Evolutionary conservation across 2,113 vertebrate species (phyloP).

Genomic region (Lophius piscatorius): DNA sequence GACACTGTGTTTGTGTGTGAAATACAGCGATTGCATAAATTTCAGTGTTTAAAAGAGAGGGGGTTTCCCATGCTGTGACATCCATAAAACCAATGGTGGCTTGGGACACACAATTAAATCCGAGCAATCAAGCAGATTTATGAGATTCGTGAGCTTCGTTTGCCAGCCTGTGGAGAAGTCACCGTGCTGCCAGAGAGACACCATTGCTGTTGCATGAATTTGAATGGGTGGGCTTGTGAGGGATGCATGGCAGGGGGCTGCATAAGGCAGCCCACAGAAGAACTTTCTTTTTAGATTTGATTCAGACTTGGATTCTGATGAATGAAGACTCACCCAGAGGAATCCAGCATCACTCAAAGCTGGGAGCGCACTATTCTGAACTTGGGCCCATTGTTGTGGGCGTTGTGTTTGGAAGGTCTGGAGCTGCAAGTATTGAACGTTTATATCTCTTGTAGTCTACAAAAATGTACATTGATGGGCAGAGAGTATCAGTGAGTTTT

Average conservation of each 20-base stretch:
- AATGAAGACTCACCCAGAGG: slow-evolving; percentile 58
- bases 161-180: slow-evolving; percentile 66
- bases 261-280: slow-evolving; percentile 48
- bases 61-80: slow-evolving; percentile 66
- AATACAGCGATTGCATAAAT: slow-evolving; percentile 77
- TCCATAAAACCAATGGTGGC: slow-evolving; percentile 70
- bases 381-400: slow-evolving; percentile 4
- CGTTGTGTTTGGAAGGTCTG: neutral
- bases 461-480: no score
- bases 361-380: slow-evolving; percentile 18
- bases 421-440: neutral
- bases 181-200: slow-evolving; percentile 56
- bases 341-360: slow-evolving; percentile 30
- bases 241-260: slow-evolving; percentile 57
- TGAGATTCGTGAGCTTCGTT: slow-evolving; percentile 55
- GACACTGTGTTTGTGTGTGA: slow-evolving; percentile 59
- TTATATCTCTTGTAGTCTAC: neutral
- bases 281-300: slow-evolving; percentile 42
- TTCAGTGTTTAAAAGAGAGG: slow-evolving; percentile 45
- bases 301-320: slow-evolving; percentile 59
- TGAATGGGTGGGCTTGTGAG: slow-evolving; percentile 61
- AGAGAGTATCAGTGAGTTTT: no score
- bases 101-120: slow-evolving; percentile 71
- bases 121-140: slow-evolving; percentile 77
- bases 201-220: slow-evolving; percentile 55